Evolutionary conservation across 2,888 invertebrate species (phyloP).

Genomic region (Willowsia nigromaculata): DNA sequence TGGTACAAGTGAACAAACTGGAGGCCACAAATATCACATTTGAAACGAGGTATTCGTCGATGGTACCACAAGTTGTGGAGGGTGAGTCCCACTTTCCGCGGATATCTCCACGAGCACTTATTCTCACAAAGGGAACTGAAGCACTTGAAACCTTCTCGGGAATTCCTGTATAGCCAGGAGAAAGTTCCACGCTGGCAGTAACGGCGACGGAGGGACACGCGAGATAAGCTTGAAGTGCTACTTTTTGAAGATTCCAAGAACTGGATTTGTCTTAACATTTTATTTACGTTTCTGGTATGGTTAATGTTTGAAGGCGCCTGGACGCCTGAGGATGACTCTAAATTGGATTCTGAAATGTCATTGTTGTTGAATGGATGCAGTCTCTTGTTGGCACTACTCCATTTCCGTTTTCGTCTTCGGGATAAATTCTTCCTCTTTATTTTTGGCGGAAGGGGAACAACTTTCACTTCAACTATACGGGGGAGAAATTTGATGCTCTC

Average conservation of each 20-base stretch:
- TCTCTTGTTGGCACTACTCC: neutral
- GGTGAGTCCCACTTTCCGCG: conserved; percentile 63
- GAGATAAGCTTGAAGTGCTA: neutral
- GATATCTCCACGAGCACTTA: conserved; percentile 66
- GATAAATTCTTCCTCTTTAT: neutral
- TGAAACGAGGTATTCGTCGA: conserved; percentile 80
- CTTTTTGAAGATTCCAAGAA: neutral
- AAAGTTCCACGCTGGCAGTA: conserved; percentile 68
- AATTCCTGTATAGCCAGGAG: conserved; percentile 59
- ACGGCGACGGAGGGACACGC: conserved; percentile 51
- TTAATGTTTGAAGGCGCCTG: no score
- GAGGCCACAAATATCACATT: conserved; percentile 82
- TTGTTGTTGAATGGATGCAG: neutral
- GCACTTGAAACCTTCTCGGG: conserved; percentile 70
- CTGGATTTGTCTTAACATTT: no score
- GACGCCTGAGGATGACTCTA: neutral
- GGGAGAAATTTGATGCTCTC: conserved; percentile 75
- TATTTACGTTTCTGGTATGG: no score
- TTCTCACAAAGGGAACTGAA: conserved; percentile 71
- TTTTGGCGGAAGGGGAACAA: conserved; percentile 66
- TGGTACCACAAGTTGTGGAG: conserved; percentile 83
- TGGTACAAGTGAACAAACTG: conserved; percentile 82
- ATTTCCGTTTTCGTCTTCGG: neutral
- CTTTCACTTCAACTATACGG: conserved; percentile 72
- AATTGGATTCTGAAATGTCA: neutral